Percentiles rank a stretch among this genome's conserved stretches.
Evolutionary conservation across 2,797 vertebrate species (phyloP).

Genomic region (Pangasius sanitwongsei): DNA sequence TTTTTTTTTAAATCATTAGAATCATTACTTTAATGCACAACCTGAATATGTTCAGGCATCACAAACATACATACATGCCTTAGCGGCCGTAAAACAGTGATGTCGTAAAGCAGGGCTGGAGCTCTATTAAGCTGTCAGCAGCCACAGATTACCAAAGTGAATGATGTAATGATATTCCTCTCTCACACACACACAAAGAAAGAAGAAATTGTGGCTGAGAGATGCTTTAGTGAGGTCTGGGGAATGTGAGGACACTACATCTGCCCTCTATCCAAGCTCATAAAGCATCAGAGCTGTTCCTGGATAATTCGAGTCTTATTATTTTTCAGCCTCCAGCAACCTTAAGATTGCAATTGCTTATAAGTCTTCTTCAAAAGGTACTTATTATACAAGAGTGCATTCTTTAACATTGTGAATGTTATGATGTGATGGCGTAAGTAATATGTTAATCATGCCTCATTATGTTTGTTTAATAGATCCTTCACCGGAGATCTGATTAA

Average conservation of each 20-base stretch:
- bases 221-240: neutral
- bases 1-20: neutral
- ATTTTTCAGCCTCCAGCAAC: neutral
- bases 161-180: slow-evolving; percentile 33
- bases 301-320: slow-evolving; percentile 14
- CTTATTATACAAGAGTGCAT: neutral
- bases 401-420: neutral
- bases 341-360: neutral
- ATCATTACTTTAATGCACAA: slow-evolving; percentile 4
- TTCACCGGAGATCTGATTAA: neutral
- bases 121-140: slow-evolving; percentile 56
- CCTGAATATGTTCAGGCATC: neutral
- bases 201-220: neutral
- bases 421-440: neutral
- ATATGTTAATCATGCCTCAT: neutral
- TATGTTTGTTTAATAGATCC: neutral
- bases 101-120: slow-evolving; percentile 41
- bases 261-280: slow-evolving; percentile 14
- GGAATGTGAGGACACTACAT: slow-evolving; percentile 1
- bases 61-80: slow-evolving; percentile 3
- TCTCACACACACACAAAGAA: neutral
- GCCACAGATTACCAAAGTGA: slow-evolving; percentile 54
- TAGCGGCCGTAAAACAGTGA: slow-evolving; percentile 47
- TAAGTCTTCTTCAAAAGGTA: neutral
- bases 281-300: neutral